Evolutionary conservation across 2,797 vertebrate genomes (phyloP).

Genomic region (Masticophis lateralis): DNA sequence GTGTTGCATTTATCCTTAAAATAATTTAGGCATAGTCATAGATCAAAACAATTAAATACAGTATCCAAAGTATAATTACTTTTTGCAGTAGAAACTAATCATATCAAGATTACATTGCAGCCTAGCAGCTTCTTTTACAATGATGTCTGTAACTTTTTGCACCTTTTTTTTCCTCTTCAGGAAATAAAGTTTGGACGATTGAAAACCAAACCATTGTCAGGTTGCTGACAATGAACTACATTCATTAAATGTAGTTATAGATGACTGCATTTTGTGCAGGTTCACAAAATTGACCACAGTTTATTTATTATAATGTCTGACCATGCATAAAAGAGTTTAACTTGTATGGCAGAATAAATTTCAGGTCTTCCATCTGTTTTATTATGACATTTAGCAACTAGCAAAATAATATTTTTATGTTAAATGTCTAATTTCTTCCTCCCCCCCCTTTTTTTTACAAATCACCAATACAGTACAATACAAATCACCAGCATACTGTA

Average conservation of each 20-base stretch:
- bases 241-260: not conserved
- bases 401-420: not conserved
- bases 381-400: not conserved
- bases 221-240: not conserved
- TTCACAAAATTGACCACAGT: not conserved
- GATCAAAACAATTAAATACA: not conserved
- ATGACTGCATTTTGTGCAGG: not conserved
- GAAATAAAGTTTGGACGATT: not conserved
- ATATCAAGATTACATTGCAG: not conserved
- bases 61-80: not conserved
- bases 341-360: not conserved
- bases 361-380: not conserved
- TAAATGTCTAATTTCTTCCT: not conserved
- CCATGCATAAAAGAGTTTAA: not conserved
- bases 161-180: not conserved
- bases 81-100: not conserved
- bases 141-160: not conserved
- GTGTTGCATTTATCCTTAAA: not conserved
- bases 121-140: not conserved
- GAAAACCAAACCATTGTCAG: not conserved
- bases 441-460: conserved; percentile 34
- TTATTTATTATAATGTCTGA: not conserved
- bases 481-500: conserved; percentile 25
- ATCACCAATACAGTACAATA: conserved; percentile 27
- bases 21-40: not conserved